Conservation (phyloP, 2,888 invertebrate species). For the Nebria brevicollis region DNA sequence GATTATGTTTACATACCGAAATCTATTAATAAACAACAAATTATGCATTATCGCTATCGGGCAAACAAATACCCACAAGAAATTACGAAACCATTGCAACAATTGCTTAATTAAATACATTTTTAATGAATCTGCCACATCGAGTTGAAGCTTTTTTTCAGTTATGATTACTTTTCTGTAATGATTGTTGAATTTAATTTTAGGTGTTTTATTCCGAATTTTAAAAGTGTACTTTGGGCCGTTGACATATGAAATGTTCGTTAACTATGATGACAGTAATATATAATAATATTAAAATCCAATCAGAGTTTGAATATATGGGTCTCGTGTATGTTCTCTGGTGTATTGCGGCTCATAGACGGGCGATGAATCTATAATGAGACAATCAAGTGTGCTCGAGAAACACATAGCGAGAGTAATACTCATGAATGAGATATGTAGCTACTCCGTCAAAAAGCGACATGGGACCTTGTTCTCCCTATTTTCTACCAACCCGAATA, state of each 20-base stretch:
- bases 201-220: too few relatives aligned
- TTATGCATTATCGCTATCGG: too few relatives aligned
- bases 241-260: too few relatives aligned
- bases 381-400: not conserved
- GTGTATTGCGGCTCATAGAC: not conserved
- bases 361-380: not conserved
- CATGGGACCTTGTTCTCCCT: not conserved
- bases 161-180: too few relatives aligned
- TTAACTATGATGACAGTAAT: not conserved
- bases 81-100: too few relatives aligned
- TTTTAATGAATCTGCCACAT: too few relatives aligned
- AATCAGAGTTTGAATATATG: not conserved
- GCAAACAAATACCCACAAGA: too few relatives aligned
- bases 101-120: too few relatives aligned
- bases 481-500: not conserved
- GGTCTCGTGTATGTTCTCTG: not conserved
- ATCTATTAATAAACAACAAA: too few relatives aligned
- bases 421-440: not conserved
- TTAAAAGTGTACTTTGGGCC: too few relatives aligned
- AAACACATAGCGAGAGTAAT: not conserved
- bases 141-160: too few relatives aligned
- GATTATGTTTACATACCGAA: not conserved
- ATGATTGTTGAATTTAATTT: too few relatives aligned
- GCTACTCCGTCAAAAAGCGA: not conserved
- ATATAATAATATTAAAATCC: not conserved